Conservation (phyloP, 2,797 vertebrate species). For the Vespertilio murinus region DNA sequence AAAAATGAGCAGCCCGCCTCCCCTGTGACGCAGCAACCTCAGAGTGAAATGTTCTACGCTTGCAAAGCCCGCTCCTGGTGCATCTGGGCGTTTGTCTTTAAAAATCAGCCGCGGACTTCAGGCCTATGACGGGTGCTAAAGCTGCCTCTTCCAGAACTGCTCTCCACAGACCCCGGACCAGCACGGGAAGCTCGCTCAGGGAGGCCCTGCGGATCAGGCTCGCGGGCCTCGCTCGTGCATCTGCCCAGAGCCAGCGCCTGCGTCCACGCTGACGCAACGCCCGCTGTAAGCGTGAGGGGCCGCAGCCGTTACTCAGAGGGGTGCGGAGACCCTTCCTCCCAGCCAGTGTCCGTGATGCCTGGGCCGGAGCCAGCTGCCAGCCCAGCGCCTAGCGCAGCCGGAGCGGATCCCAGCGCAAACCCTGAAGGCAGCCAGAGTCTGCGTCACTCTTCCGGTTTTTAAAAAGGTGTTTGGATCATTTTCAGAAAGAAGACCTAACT, state of each 20-base stretch:
- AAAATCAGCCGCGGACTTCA: slow-evolving; percentile 17
- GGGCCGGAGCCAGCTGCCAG: not conserved
- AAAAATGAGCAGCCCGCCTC: not conserved
- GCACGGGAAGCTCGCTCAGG: not conserved
- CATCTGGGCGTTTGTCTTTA: slow-evolving; percentile 31
- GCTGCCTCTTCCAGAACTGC: not conserved
- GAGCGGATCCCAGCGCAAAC: not conserved
- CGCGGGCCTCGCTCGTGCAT: not conserved
- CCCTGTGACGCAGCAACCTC: not conserved
- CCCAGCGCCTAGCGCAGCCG: not conserved
- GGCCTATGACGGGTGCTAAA: slow-evolving; percentile 9
- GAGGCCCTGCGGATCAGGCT: not conserved
- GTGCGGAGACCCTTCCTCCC: not conserved
- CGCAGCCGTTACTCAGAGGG: not conserved
- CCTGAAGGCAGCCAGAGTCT: not conserved
- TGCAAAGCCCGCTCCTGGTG: not conserved
- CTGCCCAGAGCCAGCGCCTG: not conserved
- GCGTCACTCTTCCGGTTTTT: not conserved
- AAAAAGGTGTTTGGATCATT: not conserved
- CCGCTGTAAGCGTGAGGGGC: not conserved
- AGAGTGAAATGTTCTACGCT: not conserved
- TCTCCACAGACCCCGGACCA: not conserved
- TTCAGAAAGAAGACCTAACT: not conserved
- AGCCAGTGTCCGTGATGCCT: not conserved
- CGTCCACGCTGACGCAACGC: not conserved